These are phyloP conservation scores for Sarcophaga peregrina DNA, from an alignment of 1,140 invertebrate genomes.

Conservation along the genomic window DNA sequence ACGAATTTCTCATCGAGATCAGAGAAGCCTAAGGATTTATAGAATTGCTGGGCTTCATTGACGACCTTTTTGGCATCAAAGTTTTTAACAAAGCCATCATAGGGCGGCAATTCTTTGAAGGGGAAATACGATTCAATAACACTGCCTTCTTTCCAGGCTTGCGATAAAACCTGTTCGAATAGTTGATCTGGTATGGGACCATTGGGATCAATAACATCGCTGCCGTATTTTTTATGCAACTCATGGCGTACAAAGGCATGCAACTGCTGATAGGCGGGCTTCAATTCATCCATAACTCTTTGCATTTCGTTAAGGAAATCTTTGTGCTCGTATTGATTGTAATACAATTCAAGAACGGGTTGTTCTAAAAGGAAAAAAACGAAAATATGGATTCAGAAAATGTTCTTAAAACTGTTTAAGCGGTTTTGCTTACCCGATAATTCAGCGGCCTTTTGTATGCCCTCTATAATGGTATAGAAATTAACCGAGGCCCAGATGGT, in stretches of 20 bases:
- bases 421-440: constrained; percentile 48
- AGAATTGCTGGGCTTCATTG: constrained; percentile 58
- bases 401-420: neutral
- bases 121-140: constrained; percentile 59
- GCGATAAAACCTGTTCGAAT: constrained; percentile 68
- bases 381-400: neutral
- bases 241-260: constrained; percentile 87
- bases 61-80: constrained; percentile 53
- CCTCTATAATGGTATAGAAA: constrained; percentile 60
- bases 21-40: constrained; percentile 56
- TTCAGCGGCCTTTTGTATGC: constrained; percentile 56
- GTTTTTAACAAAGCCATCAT: constrained; percentile 55
- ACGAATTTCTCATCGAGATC: constrained; percentile 53
- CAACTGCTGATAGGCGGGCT: constrained; percentile 85
- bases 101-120: constrained; percentile 54
- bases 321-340: constrained; percentile 68
- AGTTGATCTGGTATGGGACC: constrained; percentile 92
- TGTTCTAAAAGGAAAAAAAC: constrained; percentile 48
- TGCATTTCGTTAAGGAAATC: constrained; percentile 70
- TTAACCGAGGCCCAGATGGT: constrained; percentile 60
- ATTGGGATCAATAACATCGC: constrained; percentile 72
- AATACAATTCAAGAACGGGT: constrained; percentile 57
- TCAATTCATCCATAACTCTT: constrained; percentile 73
- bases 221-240: constrained; percentile 79
- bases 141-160: constrained; percentile 61